Evolutionary conservation across 2,888 invertebrate species (phyloP), one percentile per base, ranked within the genome.

Genomic region (Trichogramma evanescens): DNA sequence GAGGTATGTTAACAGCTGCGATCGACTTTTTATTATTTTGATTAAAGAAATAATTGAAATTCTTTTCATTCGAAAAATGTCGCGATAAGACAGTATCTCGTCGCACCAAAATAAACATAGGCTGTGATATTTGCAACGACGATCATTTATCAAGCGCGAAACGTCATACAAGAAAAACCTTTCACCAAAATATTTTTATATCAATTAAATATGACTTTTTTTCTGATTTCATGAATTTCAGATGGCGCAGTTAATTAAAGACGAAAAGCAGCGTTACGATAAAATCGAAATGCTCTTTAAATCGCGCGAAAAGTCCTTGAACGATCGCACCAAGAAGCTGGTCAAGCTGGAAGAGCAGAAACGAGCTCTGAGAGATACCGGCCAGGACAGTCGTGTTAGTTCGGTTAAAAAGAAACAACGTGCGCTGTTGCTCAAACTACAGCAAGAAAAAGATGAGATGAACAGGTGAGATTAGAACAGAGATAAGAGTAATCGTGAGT

Each of bases 381-480:
- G 78, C 2, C 77, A 78, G 54, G 78, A 77, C 50, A 76, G 75
- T 65, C 71, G 75, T 50, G 72, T 77, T 46, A 75, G 76, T 59
- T 75, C 83, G 2, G 81, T 88, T 40, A 85, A 84, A 67, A 87
- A 88, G 72, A 86, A 86, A 66, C 87, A 89, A 72, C 77, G 88
- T 61, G 86, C 84, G 0, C 78, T 89, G 59, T 74, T 88, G 59
- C 72, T 87, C 61, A 84, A 84, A 72, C 80, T 87, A 64, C 84
- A 87, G 68, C 84, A 86, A 69, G 86, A 88, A 71, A 82, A 85
- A 68, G 84, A 85, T 64, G 86, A 88, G 74, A 86, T 89, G 75
- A 82, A 84, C 74, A 82, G 83, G 84, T 83, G 70, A 71, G 62
- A 45, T 45, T 10, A 5, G 9, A 50, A 46, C 50, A 41, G 38